Conservation (phyloP, 2,888 invertebrate genomes). For the Watsonalla cultraria region DNA sequence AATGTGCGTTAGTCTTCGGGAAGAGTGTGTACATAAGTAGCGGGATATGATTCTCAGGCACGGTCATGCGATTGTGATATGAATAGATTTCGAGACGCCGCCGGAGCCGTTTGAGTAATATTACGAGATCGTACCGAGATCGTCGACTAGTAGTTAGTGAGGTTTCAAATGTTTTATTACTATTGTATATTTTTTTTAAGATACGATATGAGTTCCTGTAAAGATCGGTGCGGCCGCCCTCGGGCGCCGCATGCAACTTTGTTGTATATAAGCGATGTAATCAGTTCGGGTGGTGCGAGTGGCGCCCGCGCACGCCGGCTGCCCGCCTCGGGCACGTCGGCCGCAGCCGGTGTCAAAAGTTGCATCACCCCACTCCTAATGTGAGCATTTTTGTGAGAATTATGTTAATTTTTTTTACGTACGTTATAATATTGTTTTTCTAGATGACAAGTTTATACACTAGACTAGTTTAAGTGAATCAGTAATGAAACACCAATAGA, state of each 20-base stretch:
- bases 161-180: constrained; percentile 78
- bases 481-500: constrained; percentile 78
- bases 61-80: constrained; percentile 79
- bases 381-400: constrained; percentile 77
- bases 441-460: constrained; percentile 75
- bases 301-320: constrained; percentile 14
- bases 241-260: constrained; percentile 56
- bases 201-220: constrained; percentile 79
- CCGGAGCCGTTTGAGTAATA: constrained; percentile 73
- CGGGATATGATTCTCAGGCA: constrained; percentile 76
- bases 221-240: constrained; percentile 58
- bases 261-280: constrained; percentile 74
- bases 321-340: constrained; percentile 14
- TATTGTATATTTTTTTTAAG: constrained; percentile 77
- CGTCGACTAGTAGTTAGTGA: constrained; percentile 78
- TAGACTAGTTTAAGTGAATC: constrained; percentile 77
- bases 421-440: constrained; percentile 65
- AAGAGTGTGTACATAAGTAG: constrained; percentile 76
- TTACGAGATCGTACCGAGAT: constrained; percentile 71
- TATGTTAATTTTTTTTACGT: constrained; percentile 74
- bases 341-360: constrained; percentile 52
- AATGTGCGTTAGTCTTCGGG: constrained; percentile 48
- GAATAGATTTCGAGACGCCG: constrained; percentile 71
- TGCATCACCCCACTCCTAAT: constrained; percentile 69
- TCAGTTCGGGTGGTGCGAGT: constrained; percentile 42